Percentiles rank a stretch among this genome's conserved stretches.
Conservation (phyloP, 2,113 vertebrate species). For the Ciconia stormi region DNA sequence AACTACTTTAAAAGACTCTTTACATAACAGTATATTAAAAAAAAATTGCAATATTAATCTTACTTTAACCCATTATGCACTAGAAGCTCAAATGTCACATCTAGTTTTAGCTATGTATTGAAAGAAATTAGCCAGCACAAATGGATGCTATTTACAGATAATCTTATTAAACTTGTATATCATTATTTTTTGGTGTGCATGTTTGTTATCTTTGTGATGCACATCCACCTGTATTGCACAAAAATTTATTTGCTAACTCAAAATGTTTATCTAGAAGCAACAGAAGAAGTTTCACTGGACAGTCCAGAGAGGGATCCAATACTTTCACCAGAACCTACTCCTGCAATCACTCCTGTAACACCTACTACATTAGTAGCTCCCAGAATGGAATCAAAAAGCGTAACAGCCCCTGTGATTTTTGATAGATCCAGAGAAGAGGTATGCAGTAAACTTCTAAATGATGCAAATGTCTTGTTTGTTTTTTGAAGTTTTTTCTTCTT, state of each 20-base stretch:
- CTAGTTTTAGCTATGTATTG: not conserved
- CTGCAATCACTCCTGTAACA: slow-evolving; percentile 91
- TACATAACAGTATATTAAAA: not conserved
- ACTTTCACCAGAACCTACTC: slow-evolving; percentile 90
- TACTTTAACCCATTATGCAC: not conserved
- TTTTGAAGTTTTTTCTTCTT: not conserved
- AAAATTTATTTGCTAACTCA: slow-evolving; percentile 4
- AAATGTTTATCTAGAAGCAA: slow-evolving; percentile 83
- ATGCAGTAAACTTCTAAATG: not conserved
- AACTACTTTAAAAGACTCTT: not conserved
- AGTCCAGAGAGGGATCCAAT: slow-evolving; percentile 92
- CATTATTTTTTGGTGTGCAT: accelerated
- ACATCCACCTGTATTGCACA: not conserved
- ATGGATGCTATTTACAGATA: not conserved
- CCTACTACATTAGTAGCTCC: slow-evolving; percentile 86
- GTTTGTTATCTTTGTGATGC: not conserved
- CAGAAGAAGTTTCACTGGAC: slow-evolving; percentile 95
- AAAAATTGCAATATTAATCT: not conserved
- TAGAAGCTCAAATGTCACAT: not conserved
- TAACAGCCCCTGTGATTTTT: slow-evolving; percentile 83
- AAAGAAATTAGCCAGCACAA: not conserved
- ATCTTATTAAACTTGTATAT: not conserved
- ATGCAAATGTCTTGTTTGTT: not conserved
- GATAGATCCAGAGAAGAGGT: slow-evolving; percentile 93
- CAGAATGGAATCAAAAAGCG: slow-evolving; percentile 78